Percentiles rank a stretch among this genome's conserved stretches.
Evolutionary conservation across 1,140 invertebrate genomes (phyloP).

Genomic region (Calycopis cecrops): DNA sequence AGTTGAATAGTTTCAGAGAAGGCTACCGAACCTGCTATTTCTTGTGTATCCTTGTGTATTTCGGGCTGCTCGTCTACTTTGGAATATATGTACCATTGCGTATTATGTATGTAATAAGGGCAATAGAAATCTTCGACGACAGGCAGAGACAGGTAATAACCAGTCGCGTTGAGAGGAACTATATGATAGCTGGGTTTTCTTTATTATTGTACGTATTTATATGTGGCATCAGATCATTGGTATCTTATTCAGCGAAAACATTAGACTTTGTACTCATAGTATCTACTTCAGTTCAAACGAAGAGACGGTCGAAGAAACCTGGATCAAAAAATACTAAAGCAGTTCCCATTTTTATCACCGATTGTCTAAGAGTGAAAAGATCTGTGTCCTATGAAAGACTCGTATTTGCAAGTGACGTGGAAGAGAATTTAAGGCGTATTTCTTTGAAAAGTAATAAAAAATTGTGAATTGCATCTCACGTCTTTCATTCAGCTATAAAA

Average conservation of each 20-base stretch:
- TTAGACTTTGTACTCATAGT: conserved; percentile 27
- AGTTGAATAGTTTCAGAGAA: conserved; percentile 31
- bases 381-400: conserved; percentile 57
- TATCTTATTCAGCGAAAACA: conserved; percentile 43
- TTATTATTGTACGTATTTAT: conserved; percentile 48
- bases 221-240: conserved; percentile 41
- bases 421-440: conserved; percentile 42
- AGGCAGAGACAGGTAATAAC: conserved; percentile 42
- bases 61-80: conserved; percentile 38
- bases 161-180: conserved; percentile 48
- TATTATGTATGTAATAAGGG: conserved; percentile 37
- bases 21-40: conserved; percentile 32
- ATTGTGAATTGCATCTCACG: no score
- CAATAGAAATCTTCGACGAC: conserved; percentile 27
- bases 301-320: conserved; percentile 22
- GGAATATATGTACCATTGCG: conserved; percentile 51
- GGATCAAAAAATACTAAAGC: conserved; percentile 25
- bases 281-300: conserved; percentile 16
- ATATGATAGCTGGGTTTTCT: conserved; percentile 53
- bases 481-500: no score
- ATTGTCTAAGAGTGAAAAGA: conserved; percentile 45
- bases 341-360: conserved; percentile 34
- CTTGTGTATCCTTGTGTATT: conserved; percentile 34
- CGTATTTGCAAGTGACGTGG: conserved; percentile 44
- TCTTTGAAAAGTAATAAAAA: conserved; percentile 37